Base-by-base conservation (phyloP, 1,140 invertebrate species). In the Doryteuthis pealeii region DNA sequence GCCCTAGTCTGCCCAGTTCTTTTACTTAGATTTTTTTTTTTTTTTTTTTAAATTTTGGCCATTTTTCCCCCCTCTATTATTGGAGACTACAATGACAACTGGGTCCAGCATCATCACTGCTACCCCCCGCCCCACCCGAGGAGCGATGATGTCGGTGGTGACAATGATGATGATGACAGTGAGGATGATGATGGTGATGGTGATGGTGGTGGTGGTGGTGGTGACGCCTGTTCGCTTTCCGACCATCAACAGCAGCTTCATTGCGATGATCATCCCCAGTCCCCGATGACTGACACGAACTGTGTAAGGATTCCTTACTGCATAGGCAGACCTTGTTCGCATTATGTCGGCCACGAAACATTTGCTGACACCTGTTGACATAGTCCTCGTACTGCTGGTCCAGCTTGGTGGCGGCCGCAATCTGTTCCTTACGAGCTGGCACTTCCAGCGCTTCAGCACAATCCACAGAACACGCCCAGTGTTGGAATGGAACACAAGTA, bases 401-500 rank as follows among this genome's bases (percentile, higher is more conserved):
- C 67, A 88, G 82, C 71, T 85, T 81, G 30, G 70, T 65, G 35
- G 89, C 83, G 70, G 85, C 82, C 10, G 81, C 78, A 33, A 88
- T 84, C 77, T 90, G 89, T 75, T 89, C 87, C 15, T 82, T 76
- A 30, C 89, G 79, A 0, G 89, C 89, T 14, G 89, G 89, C 43
- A 88, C 81, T 79, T 90, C 89, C 35, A 90, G 86, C 0, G 84
- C 87, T 68, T 83, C 81, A 12, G 88, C 89, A 86, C 90, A 90
- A 3, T 86, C 77, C 35, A 82, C 70, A 15, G 86, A 87, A 76
- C 90, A 90, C 0, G 89, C 87, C 89, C 89, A 90, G 78, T 90
- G 90, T 75, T 89, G 88, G 78, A 90, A 90, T 69, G 90, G 90
- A 31, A 90, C 89, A 83, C 89, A 90, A 0, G 88, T 89, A 83